phyloP scores from a whole-genome alignment of 1,140 invertebrate species.

The Pseudomyrmex pallidus region DNA sequence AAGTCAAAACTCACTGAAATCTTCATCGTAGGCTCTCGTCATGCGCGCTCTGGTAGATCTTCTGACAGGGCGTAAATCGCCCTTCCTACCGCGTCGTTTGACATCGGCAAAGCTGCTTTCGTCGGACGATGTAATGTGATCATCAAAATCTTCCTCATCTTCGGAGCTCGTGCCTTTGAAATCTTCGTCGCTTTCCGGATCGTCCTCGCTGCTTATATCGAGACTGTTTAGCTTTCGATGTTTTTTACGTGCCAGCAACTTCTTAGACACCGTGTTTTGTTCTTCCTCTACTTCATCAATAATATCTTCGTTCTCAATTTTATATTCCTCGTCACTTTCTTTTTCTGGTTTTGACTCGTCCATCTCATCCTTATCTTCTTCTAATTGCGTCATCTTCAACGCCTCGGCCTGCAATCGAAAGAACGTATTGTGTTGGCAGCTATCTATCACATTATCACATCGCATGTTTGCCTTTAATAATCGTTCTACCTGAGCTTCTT shows the following conservation, averaged over 20 bases:
- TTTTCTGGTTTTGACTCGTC: slow-evolving; percentile 78
- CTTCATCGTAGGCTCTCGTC: slow-evolving; percentile 85
- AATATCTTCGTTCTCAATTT: slow-evolving; percentile 86
- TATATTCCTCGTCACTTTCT: slow-evolving; percentile 83
- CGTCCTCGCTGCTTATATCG: slow-evolving; percentile 92
- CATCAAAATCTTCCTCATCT: slow-evolving; percentile 87
- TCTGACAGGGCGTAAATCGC: slow-evolving; percentile 83
- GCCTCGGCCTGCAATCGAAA: slow-evolving; percentile 68
- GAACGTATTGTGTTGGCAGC: not conserved
- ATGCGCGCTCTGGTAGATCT: slow-evolving; percentile 87
- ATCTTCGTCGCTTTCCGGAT: slow-evolving; percentile 93
- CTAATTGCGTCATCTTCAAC: slow-evolving; percentile 72
- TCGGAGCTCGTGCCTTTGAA: slow-evolving; percentile 90
- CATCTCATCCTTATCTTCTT: slow-evolving; percentile 72
- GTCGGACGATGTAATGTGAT: slow-evolving; percentile 86
- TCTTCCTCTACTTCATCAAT: slow-evolving; percentile 80
- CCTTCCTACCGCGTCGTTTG: slow-evolving; percentile 81
- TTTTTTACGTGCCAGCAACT: slow-evolving; percentile 87
- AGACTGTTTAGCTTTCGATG: slow-evolving; percentile 92
- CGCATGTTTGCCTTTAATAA: slow-evolving; percentile 41
- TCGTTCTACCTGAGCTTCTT: slow-evolving; percentile 86
- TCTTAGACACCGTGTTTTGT: slow-evolving; percentile 73
- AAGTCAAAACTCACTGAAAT: slow-evolving; percentile 85
- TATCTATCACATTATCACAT: not conserved
- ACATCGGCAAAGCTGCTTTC: slow-evolving; percentile 86